Base-by-base conservation (phyloP, 2,888 invertebrate genomes). In the Chaetogeoica ovagalla region DNA sequence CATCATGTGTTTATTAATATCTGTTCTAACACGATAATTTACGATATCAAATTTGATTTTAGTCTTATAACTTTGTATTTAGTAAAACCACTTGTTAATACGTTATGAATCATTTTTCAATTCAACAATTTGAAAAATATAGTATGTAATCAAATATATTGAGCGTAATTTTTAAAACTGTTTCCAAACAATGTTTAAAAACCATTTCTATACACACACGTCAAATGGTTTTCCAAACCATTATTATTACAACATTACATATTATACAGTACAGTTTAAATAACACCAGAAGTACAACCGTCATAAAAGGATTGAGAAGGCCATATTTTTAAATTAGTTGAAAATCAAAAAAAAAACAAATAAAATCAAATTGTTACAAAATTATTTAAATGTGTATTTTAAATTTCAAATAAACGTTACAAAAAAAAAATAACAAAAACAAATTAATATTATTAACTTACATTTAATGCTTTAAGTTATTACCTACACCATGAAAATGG, bases 381-480 rank as follows among this genome's bases (percentile, higher is more conserved):
- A 15, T 0, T 37, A 73, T 52, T 73, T 9, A 17, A 21, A 74
- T 39, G 15, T 73, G 52, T 74, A 65, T 74, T 65, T 74, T 19
- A 55, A 74, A 21, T 74, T 65, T 74, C 21, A 55, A 74, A 21
- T 39, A 48, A 60, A 63, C 23, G 17, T 71, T 39, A 74, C 15
- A 74, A 74, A 21, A 52, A 74, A 21, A 52, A 23, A 39, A 74
- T 30, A 63, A 43, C 43, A 74, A 30, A 48, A 74, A 52, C 30
- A 60, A 52, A 65, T 3, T 63, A 63, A 39, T 15, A 74, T 21
- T 63, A 30, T 30, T 30, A 63, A 74, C 52, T 73, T 73, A 62
- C 62, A 9, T 19, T 55, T 19, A 69, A 2, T 52, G 55, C 15
- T 30, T 0, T 30, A 30, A 30, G 30, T 4, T 30, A 30, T 30